Evolutionary conservation across 2,797 vertebrate genomes (phyloP), one percentile per base, ranked within the genome.

Genomic region (Vespertilio murinus): DNA sequence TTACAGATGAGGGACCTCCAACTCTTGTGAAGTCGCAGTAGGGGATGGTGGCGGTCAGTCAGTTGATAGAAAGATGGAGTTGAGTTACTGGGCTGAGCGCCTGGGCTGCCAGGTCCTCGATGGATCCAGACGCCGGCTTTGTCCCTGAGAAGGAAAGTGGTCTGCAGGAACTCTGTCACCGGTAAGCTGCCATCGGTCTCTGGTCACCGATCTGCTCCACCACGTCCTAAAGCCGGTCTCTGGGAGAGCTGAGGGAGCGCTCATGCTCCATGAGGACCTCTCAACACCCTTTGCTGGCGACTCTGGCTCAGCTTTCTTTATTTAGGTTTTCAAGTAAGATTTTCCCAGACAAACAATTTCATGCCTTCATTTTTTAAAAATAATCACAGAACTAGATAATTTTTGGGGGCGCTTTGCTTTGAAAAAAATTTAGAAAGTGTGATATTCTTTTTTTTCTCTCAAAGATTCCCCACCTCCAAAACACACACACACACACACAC

Each of bases 261-360:
- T 47, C 47, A 4, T 9, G 6, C 69, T 42, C 70, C 42, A 5
- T 4, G 13, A 59, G 78, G 12, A 5, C 18, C 5, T 45, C 42
- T 52, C 65, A n/a, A 13, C 18, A 16, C 5, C 3, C 1, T 23
- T 14, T 9, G 3, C 30, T 59, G 35, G 12, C 30, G 2, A 54
- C 20, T 20, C 59, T 0, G 5, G 14, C 2, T 71, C 3, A 8
- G 2, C 67, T 80, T 54, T 70, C 49, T 73, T 71, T 93, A 22
- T 35, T 95, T 89, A 28, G 45, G n/a, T 79, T 78, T 95, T 75
- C n/a, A 87, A 77, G 18, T 42, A 82, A 84, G 45, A 93, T 80
- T 88, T 91, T 47, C 84, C 25, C 23, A 14, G 7, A 91, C 35
- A 40, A 91, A 85, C 11, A 47, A 71, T 47, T 22, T n/a, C 23